Conservation (phyloP, 2,113 vertebrate genomes). For the Pseudonaja textilis region DNA sequence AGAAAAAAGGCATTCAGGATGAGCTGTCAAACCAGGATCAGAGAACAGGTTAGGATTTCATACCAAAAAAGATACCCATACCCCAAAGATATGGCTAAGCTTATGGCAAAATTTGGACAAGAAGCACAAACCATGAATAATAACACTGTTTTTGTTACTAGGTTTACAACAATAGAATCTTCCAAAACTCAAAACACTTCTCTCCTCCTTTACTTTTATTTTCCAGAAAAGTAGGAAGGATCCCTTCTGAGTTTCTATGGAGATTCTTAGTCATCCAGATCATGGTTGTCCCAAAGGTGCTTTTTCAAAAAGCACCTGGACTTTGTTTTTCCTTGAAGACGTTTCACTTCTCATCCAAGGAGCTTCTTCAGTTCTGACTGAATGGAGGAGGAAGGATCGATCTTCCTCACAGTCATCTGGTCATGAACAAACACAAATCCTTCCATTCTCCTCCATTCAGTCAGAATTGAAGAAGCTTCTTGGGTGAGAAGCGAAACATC, state of each 20-base stretch:
- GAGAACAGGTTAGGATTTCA: background rate
- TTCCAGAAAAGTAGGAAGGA: background rate
- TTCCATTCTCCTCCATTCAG: background rate
- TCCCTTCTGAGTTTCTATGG: background rate
- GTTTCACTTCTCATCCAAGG: background rate
- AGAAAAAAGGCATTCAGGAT: background rate
- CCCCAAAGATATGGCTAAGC: background rate
- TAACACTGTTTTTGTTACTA: background rate
- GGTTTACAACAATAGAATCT: background rate
- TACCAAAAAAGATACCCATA: background rate
- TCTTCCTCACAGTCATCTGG: background rate
- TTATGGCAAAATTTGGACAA: background rate
- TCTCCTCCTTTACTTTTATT: background rate
- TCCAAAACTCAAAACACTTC: background rate
- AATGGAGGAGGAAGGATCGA: background rate
- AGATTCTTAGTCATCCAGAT: background rate
- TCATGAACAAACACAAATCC: background rate
- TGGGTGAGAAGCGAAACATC: background rate
- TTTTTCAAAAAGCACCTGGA: background rate
- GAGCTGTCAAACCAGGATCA: background rate
- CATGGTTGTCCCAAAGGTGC: background rate
- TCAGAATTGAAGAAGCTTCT: background rate
- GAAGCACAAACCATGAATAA: background rate
- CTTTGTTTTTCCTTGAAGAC: background rate
- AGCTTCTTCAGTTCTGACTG: background rate